phyloP scores from a whole-genome alignment of 2,797 vertebrate species.

The Intellagama lesueurii region DNA sequence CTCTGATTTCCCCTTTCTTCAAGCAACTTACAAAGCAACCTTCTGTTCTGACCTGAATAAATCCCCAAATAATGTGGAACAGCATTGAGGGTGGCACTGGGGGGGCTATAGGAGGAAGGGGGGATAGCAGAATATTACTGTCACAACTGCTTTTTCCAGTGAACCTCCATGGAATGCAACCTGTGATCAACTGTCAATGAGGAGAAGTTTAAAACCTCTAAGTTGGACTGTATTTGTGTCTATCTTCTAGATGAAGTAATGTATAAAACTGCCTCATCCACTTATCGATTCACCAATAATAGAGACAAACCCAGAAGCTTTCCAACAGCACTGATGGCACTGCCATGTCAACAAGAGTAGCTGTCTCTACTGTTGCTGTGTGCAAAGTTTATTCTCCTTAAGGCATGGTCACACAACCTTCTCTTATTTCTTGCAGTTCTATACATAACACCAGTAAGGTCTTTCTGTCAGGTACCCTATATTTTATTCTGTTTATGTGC shows the following conservation, averaged over 20 bases:
- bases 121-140: background rate
- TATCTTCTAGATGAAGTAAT: background rate
- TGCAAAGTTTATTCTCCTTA: background rate
- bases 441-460: background rate
- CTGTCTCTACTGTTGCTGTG: background rate
- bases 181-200: background rate
- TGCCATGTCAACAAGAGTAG: background rate
- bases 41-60: background rate
- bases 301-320: background rate
- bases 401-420: background rate
- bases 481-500: background rate
- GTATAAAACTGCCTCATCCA: background rate
- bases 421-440: background rate
- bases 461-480: background rate
- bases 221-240: background rate
- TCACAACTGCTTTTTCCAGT: background rate
- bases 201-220: background rate
- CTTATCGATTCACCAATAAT: background rate
- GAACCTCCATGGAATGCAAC: background rate
- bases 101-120: background rate
- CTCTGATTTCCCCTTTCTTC: background rate
- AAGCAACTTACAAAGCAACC: background rate
- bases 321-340: background rate
- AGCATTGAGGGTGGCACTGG: background rate
- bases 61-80: background rate